A percentile compares a stretch with the other conserved stretches of the same genome.
Evolutionary conservation across 2,113 vertebrate genomes (phyloP).

Genomic region (Charadrius vociferus): DNA sequence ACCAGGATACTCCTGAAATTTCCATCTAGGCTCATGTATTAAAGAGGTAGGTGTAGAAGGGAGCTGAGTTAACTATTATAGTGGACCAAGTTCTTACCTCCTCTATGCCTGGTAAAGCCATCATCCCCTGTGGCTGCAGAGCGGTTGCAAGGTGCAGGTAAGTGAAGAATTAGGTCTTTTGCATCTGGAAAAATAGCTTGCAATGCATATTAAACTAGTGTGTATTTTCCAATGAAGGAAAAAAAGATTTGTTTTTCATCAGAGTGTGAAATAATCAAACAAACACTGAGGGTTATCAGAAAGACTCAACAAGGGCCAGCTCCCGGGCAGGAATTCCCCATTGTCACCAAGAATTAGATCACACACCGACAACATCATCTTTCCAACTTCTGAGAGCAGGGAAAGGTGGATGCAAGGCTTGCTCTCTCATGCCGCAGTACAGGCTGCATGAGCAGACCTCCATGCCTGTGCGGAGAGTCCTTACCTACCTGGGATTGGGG

Average conservation of each 20-base stretch:
- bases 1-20: background rate
- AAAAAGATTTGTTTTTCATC: background rate
- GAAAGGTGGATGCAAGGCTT: background rate
- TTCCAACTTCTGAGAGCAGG: background rate
- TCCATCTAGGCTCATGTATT: background rate
- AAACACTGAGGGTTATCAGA: background rate
- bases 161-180: background rate
- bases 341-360: background rate
- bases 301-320: background rate
- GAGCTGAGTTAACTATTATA: background rate
- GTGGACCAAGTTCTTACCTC: background rate
- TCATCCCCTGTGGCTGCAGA: background rate
- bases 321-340: background rate
- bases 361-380: accelerated
- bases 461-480: background rate
- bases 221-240: background rate
- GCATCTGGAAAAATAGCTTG: background rate
- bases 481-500: background rate
- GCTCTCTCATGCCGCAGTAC: background rate
- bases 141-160: background rate
- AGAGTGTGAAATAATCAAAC: background rate
- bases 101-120: background rate
- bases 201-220: background rate
- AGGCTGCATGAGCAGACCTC: background rate
- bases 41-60: background rate